Base-by-base conservation (phyloP, 2,888 invertebrate species). In the Ectemnius lituratus region DNA sequence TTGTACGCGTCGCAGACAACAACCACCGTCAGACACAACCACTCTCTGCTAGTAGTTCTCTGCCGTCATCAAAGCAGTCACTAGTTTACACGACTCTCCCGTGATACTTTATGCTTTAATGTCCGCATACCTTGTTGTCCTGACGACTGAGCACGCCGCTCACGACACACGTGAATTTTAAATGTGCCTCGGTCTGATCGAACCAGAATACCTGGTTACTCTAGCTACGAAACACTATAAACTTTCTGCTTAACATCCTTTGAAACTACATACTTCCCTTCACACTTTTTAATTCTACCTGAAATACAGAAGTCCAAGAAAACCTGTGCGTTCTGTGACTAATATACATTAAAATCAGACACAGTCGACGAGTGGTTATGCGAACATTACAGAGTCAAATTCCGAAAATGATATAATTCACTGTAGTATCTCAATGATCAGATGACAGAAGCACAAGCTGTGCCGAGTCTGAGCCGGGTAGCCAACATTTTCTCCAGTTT, bases 101-200 rank as follows among this genome's bases (percentile, higher is more conserved):
- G 76, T 76, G 73, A 80, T 80, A 80, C 80, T 80, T 80, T 80
- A 80, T 80, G 80, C 74, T 80, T 80, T 80, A 80, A 76, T 77
- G 74, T 80, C 70, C 70, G 67, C 80, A 71, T 71, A 77, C 77
- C 72, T 80, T 80, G 80, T 80, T 69, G 79, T 70, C 69, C 66
- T 52, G 75, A 62, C 65, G 70, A 64, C 46, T 67, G 70, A 58
- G 59, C 70, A 64, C 70, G 64, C 70, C 47, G 45, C 23, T n/a
- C 45, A n/a, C 60, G 76, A 60, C 62, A 65, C 79, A 65, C 80
- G 79, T 70, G 76, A 72, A 76, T 80, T 66, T 77, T 67, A 76
- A 61, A 52, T 72, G 62, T 66, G 66, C 70, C 70, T 23, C 0
- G 23, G 23, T 23, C 23, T 67, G 67, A 79, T 76, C 69, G 62